phyloP scores from a whole-genome alignment of 2,797 vertebrate species.

The Phalanger gymnotis region DNA sequence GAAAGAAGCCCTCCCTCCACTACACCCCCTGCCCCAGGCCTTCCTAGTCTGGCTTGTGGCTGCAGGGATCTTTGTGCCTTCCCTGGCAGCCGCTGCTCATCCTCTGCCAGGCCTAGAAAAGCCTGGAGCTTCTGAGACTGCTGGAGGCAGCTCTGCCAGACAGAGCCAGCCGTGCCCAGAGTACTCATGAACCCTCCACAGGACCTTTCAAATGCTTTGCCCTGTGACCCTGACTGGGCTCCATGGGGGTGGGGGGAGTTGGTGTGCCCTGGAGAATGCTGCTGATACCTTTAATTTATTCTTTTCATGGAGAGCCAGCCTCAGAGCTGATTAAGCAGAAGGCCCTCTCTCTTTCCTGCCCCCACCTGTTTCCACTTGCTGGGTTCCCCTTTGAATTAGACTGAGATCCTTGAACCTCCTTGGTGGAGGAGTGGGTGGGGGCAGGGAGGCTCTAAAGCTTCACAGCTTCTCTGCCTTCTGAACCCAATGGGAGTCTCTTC shows the following conservation, averaged over 20 bases:
- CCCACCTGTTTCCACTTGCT: background rate
- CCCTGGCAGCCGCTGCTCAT: background rate
- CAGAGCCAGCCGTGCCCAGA: slow-evolving; percentile 40
- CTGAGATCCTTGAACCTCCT: background rate
- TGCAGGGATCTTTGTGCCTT: background rate
- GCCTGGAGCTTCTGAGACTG: slow-evolving; percentile 10
- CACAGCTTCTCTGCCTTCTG: background rate
- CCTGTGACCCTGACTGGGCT: background rate
- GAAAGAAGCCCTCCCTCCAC: background rate
- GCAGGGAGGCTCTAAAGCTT: background rate
- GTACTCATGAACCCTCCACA: background rate
- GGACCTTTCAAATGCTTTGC: background rate
- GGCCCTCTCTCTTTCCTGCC: background rate
- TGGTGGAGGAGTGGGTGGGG: background rate
- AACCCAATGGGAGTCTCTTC: background rate
- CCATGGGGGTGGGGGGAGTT: background rate
- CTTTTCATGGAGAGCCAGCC: background rate
- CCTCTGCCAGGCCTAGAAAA: slow-evolving; percentile 37
- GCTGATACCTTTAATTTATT: background rate
- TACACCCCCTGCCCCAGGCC: background rate
- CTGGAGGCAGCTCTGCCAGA: slow-evolving; percentile 57
- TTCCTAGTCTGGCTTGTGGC: background rate
- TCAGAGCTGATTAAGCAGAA: background rate
- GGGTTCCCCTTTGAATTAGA: background rate
- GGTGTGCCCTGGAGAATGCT: background rate